Evolutionary conservation across 2,888 invertebrate genomes (phyloP), one percentile per base, ranked within the genome.

Genomic region (Polietes domitor): DNA sequence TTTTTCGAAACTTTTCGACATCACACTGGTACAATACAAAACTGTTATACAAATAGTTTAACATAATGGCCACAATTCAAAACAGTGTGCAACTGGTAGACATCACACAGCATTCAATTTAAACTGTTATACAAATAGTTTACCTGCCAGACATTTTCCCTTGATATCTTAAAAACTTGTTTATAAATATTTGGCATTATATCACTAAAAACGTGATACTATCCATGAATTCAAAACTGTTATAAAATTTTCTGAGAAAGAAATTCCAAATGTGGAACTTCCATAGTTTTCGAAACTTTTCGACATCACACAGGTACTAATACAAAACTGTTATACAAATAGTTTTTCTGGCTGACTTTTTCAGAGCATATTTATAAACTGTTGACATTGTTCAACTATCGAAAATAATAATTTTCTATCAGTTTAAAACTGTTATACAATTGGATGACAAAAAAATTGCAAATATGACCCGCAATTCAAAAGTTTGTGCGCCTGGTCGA

Each of bases 51-150:
- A 50, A 17, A 17, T 19, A 3, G 5, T 32, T 32, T n/a, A n/a
- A n/a, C n/a, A n/a, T n/a, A n/a, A n/a, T n/a, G n/a, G n/a, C n/a
- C n/a, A n/a, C n/a, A n/a, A n/a, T n/a, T n/a, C n/a, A n/a, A n/a
- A n/a, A n/a, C n/a, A 37, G 37, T 9, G 10, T 37, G 37, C 6
- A 37, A 37, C 12, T 9, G 10, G 9, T 37, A 10, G 4, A 3
- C 12, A 10, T 37, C 32, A 47, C 12, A 47, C 47, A 15, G 5
- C n/a, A 47, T 47, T 47, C 32, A 47, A 6, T 47, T 9, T 15
- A 47, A 47, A 47, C 47, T 47, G 47, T 47, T 47, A 47, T 47
- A 47, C n/a, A 47, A 47, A 47, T 47, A 12, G 47, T 47, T 47
- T 47, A 41, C 32, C 32, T 32, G n/a, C n/a, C n/a, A n/a, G n/a